phyloP scores from a whole-genome alignment of 2,888 invertebrate species.

The Limnephilus auricula region DNA sequence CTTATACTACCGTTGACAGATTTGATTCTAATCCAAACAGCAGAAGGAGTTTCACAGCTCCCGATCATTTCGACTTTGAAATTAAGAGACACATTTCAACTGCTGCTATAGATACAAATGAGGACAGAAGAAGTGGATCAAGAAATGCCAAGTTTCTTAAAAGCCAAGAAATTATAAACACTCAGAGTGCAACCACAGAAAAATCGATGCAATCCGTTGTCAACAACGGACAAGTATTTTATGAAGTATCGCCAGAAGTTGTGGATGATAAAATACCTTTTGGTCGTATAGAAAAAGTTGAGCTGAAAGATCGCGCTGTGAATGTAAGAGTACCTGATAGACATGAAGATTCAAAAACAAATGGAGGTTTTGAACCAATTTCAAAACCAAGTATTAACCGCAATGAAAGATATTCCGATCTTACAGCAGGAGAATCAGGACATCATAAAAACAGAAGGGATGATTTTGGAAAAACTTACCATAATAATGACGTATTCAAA shows the following conservation, averaged over 20 bases:
- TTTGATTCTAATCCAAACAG: not conserved
- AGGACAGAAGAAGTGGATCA: not conserved
- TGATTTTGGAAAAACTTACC: not conserved
- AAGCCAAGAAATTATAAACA: not conserved
- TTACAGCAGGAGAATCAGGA: not conserved
- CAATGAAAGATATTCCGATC: not conserved
- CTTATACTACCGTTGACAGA: not conserved
- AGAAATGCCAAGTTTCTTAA: slow-evolving; percentile 4
- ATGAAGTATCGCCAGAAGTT: slow-evolving; percentile 75
- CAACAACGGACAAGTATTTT: slow-evolving; percentile 74
- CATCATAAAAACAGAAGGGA: not conserved
- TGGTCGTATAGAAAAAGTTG: slow-evolving; percentile 63
- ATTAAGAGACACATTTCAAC: slow-evolving; percentile 20
- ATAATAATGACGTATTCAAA: slow-evolving; percentile 4
- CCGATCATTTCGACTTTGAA: slow-evolving; percentile 3
- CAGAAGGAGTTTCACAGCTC: not conserved
- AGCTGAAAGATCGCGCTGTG: slow-evolving; percentile 62
- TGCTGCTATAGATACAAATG: not conserved
- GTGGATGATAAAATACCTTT: slow-evolving; percentile 55
- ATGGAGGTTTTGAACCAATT: slow-evolving; percentile 29
- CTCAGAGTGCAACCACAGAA: slow-evolving; percentile 66
- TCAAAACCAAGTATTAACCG: not conserved
- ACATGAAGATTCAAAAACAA: not conserved
- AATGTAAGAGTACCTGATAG: slow-evolving; percentile 49
- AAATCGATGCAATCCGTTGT: slow-evolving; percentile 72